Conservation (phyloP, 2,888 invertebrate genomes). For the Mactromeris polynyma region DNA sequence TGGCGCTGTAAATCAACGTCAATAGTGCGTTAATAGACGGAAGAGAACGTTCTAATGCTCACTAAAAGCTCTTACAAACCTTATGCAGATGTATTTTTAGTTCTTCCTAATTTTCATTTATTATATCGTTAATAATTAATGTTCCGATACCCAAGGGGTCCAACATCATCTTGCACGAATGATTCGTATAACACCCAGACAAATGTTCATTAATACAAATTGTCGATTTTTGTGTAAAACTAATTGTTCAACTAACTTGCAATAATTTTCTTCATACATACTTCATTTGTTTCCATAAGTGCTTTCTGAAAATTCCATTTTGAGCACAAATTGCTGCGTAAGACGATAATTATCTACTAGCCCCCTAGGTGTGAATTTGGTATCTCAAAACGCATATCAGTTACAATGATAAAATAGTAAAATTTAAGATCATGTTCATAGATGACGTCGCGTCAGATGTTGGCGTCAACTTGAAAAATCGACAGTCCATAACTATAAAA, state of each 20-base stretch:
- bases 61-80: background rate
- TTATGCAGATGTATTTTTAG: background rate
- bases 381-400: no score
- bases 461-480: no score
- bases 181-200: background rate
- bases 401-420: no score
- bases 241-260: background rate
- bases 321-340: background rate
- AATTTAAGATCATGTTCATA: no score
- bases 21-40: background rate
- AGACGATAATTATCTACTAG: background rate
- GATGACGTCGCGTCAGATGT: no score
- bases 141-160: background rate
- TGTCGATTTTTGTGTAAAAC: background rate
- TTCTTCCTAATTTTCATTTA: background rate
- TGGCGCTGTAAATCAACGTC: background rate
- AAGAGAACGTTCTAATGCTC: background rate
- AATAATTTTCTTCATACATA: constrained; percentile 7
- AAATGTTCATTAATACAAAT: constrained; percentile 1
- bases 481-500: no score
- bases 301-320: background rate
- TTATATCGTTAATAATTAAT: constrained; percentile 11
- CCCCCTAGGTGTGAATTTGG: background rate
- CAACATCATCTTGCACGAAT: constrained; percentile 1
- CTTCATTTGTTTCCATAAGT: background rate